Evolutionary conservation across 1,140 invertebrate species (phyloP).

Genomic region (Sitobion miscanthi): DNA sequence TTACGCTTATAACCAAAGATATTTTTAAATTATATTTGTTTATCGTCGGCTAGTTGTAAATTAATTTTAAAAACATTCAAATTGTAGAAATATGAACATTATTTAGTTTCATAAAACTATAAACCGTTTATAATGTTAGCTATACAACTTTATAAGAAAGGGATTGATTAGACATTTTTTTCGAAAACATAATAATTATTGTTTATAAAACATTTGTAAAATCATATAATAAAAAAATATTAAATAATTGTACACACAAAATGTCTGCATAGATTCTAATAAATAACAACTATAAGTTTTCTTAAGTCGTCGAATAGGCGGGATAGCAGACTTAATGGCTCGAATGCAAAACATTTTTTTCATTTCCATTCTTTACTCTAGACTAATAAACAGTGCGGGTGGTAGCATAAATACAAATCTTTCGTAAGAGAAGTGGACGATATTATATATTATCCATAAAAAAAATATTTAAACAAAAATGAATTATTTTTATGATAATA

Average conservation of each 20-base stretch:
- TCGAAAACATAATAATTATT: not conserved
- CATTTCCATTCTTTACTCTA: not conserved
- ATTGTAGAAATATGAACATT: not conserved
- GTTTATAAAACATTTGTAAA: not conserved
- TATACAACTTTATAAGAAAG: not conserved
- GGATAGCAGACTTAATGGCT: not conserved
- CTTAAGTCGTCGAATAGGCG: not conserved
- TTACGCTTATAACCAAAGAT: too few relatives aligned
- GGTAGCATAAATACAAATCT: not conserved
- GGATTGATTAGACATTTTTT: not conserved
- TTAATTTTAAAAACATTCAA: not conserved
- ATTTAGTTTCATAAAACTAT: not conserved
- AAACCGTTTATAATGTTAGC: not conserved
- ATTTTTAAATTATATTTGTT: too few relatives aligned
- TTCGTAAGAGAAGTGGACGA: not conserved
- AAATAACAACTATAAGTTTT: not conserved
- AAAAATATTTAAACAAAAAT: conserved; percentile 9
- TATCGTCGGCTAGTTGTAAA: not conserved
- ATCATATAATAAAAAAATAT: not conserved
- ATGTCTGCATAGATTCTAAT: not conserved
- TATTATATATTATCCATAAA: not conserved
- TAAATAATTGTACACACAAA: not conserved
- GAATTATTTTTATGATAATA: not conserved
- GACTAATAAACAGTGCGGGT: not conserved
- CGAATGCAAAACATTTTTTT: not conserved